phyloP scores from a whole-genome alignment of 1,140 invertebrate genomes.

The Microplitis demolitor region DNA sequence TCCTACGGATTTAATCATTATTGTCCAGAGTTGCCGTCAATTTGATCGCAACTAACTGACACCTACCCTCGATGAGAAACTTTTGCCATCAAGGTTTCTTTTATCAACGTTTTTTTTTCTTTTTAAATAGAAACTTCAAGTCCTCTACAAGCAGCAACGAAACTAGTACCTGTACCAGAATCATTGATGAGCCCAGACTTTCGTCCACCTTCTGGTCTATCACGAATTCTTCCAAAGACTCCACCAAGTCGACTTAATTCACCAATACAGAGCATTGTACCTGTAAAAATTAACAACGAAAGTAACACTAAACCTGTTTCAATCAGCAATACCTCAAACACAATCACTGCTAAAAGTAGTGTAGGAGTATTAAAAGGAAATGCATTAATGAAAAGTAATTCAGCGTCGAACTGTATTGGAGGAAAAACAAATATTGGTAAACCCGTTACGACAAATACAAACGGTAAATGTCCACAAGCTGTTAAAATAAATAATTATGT shows the following conservation, averaged over 20 bases:
- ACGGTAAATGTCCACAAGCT: slow-evolving; percentile 49
- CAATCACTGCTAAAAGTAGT: slow-evolving; percentile 45
- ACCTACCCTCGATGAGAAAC: too few species aligned
- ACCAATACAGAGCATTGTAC: slow-evolving; percentile 49
- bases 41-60: too few species aligned
- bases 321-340: slow-evolving; percentile 47
- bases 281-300: slow-evolving; percentile 42
- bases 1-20: too few species aligned
- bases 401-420: slow-evolving; percentile 44
- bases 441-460: slow-evolving; percentile 44
- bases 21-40: too few species aligned
- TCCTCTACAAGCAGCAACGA: slow-evolving; percentile 78
- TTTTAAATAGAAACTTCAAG: slow-evolving; percentile 57
- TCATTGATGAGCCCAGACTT: slow-evolving; percentile 84
- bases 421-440: slow-evolving; percentile 49
- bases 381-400: slow-evolving; percentile 48
- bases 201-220: slow-evolving; percentile 61
- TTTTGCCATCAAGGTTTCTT: not conserved
- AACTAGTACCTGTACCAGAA: slow-evolving; percentile 84
- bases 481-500: slow-evolving; percentile 59
- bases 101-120: not conserved
- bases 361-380: slow-evolving; percentile 42
- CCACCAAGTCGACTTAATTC: slow-evolving; percentile 52
- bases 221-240: slow-evolving; percentile 49
- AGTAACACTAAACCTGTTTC: slow-evolving; percentile 44